A percentile compares a stretch with the other conserved stretches of the same genome.
Evolutionary conservation across 2,113 vertebrate species (phyloP).

Genomic region (Apaloderma vittatum): DNA sequence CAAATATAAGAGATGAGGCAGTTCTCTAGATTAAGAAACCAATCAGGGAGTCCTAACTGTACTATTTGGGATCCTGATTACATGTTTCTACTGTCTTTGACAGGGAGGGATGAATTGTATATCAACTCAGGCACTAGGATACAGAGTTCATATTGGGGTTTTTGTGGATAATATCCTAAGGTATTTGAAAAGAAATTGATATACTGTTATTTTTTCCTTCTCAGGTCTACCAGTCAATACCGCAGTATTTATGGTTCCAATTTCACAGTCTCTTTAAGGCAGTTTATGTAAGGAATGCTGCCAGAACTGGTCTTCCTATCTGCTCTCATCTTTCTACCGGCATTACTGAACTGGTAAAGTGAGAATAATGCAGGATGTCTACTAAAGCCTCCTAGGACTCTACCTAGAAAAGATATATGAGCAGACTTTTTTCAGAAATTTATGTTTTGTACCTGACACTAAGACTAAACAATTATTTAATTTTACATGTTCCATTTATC

Average conservation of each 20-base stretch:
- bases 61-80: background rate
- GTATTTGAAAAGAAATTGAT: conserved; percentile 14
- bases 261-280: background rate
- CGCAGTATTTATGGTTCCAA: background rate
- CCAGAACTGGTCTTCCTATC: background rate
- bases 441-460: background rate
- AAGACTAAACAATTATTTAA: background rate
- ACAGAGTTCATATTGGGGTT: background rate
- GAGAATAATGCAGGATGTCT: background rate
- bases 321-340: background rate
- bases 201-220: background rate
- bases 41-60: background rate
- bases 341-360: background rate
- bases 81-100: background rate
- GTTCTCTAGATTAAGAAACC: background rate
- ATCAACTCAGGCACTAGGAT: background rate
- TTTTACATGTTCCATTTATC: background rate
- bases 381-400: background rate
- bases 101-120: background rate
- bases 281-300: background rate
- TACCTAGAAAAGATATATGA: background rate
- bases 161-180: background rate
- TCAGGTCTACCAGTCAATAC: background rate
- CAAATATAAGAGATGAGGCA: background rate
- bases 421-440: background rate